Conservation (phyloP, 2,113 vertebrate genomes). For the Amblyopsis rosae region DNA sequence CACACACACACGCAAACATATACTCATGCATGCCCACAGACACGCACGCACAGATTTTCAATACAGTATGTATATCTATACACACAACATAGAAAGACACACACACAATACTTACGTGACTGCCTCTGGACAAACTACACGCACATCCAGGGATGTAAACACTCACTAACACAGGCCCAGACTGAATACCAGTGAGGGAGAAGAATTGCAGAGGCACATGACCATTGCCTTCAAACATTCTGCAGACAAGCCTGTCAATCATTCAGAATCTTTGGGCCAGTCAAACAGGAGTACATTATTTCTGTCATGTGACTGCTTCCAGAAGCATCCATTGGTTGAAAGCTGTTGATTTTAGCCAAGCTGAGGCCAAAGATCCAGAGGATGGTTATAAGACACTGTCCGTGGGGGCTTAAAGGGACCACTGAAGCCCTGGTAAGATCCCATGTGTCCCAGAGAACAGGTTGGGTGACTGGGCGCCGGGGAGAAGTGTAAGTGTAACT, state of each 20-base stretch:
- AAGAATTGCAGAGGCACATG: neutral
- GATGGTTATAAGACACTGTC: slow-evolving; percentile 9
- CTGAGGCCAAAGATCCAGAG: slow-evolving; percentile 7
- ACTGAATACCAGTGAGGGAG: neutral
- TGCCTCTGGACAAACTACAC: neutral
- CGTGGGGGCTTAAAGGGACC: slow-evolving; percentile 8
- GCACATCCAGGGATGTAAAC: neutral
- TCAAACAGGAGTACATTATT: slow-evolving; percentile 13
- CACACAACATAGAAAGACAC: neutral
- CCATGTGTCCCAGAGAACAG: neutral
- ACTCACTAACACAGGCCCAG: neutral
- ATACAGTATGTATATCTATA: neutral
- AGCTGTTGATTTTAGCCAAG: neutral
- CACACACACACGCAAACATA: slow-evolving; percentile 5
- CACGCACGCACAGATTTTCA: neutral
- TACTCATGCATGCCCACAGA: neutral
- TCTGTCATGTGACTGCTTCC: slow-evolving; percentile 16
- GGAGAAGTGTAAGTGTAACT: neutral
- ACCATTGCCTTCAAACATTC: slow-evolving; percentile 1
- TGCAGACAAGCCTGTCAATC: slow-evolving; percentile 11
- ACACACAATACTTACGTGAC: slow-evolving; percentile 3
- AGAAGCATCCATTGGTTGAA: slow-evolving; percentile 10
- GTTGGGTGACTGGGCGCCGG: neutral
- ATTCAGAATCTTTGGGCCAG: slow-evolving; percentile 19
- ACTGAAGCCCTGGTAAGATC: slow-evolving; percentile 1